Conservation (phyloP, 2,113 vertebrate species). For the Pluvianellus socialis region DNA sequence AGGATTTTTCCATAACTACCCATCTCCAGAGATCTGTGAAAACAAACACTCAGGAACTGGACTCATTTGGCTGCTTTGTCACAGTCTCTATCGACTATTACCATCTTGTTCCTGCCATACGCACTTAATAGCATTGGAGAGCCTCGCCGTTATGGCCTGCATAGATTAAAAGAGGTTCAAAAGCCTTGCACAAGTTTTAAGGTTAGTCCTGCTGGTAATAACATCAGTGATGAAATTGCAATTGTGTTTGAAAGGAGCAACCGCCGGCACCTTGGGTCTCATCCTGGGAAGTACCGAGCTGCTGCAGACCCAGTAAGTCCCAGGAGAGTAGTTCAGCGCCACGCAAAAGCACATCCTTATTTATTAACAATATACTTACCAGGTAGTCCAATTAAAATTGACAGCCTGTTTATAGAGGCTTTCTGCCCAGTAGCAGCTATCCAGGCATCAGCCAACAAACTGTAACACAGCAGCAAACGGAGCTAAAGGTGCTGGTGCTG, state of each 20-base stretch:
- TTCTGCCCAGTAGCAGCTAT: slow-evolving; percentile 16
- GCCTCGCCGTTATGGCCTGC: not conserved
- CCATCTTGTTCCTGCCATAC: rapidly evolving
- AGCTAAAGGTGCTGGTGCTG: slow-evolving; percentile 3
- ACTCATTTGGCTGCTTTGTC: not conserved
- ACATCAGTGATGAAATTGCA: not conserved
- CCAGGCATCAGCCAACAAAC: not conserved
- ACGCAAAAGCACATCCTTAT: not conserved
- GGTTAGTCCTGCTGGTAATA: not conserved
- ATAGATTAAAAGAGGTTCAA: not conserved
- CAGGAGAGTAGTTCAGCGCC: not conserved
- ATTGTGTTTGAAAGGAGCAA: not conserved
- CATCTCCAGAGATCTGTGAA: not conserved
- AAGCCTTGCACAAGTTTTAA: not conserved
- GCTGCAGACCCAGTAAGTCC: not conserved
- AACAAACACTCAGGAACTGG: not conserved
- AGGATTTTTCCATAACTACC: not conserved
- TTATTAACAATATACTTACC: slow-evolving; percentile 37
- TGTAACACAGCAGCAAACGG: slow-evolving; percentile 3
- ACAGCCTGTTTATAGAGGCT: slow-evolving; percentile 17
- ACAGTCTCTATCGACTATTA: not conserved
- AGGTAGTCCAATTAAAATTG: slow-evolving; percentile 22
- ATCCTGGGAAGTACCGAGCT: not conserved
- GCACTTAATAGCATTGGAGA: not conserved
- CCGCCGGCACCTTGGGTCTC: not conserved